Percentiles rank a stretch among this genome's conserved stretches.
Conservation (phyloP, 1,140 invertebrate species). For the Drosophila guanche region DNA sequence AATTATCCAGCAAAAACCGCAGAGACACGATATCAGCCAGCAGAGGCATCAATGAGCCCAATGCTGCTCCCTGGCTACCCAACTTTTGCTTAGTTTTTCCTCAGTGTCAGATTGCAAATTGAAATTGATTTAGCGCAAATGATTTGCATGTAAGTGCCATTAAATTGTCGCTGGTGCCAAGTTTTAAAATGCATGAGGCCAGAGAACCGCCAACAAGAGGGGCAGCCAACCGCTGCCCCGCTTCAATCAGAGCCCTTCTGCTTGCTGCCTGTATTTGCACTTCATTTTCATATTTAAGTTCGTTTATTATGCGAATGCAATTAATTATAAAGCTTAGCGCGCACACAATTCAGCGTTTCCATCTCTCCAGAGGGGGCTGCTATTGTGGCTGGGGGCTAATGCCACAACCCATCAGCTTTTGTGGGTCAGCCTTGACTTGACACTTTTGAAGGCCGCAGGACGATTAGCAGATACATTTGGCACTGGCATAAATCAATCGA, state of each 20-base stretch:
- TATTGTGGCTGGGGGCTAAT: slow-evolving; percentile 10
- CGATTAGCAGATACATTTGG: slow-evolving; percentile 55
- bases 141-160: slow-evolving; percentile 61
- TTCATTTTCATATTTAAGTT: slow-evolving; percentile 80
- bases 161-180: slow-evolving; percentile 37
- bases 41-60: background rate
- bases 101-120: slow-evolving; percentile 46
- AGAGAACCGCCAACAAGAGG: slow-evolving; percentile 11
- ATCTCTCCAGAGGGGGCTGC: background rate
- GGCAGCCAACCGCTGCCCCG: background rate
- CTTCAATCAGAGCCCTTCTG: slow-evolving; percentile 9
- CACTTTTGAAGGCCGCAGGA: slow-evolving; percentile 35
- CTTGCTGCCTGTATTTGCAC: slow-evolving; percentile 54
- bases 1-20: slow-evolving; percentile 42
- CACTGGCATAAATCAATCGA: slow-evolving; percentile 43
- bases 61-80: background rate
- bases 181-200: slow-evolving; percentile 20
- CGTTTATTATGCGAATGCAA: slow-evolving; percentile 79
- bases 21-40: slow-evolving; percentile 55
- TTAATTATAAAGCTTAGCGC: slow-evolving; percentile 74
- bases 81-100: slow-evolving; percentile 12
- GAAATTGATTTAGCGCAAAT: slow-evolving; percentile 76
- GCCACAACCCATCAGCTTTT: slow-evolving; percentile 14
- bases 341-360: slow-evolving; percentile 62
- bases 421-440: slow-evolving; percentile 43